Conservation (phyloP, 2,888 invertebrate species). For the Leptinotarsa tumamoca region DNA sequence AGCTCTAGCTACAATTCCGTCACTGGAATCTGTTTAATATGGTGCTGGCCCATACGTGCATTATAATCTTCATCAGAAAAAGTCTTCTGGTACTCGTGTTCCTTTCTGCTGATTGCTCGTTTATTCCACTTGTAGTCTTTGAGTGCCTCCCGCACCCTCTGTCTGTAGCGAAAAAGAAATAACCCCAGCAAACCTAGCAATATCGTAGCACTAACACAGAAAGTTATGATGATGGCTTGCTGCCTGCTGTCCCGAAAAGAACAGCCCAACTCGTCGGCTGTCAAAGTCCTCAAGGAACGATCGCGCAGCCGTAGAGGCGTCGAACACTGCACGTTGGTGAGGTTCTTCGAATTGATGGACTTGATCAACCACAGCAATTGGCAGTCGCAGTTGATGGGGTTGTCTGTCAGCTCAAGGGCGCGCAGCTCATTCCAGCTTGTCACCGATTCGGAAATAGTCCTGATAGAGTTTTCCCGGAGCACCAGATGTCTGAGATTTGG, state of each 20-base stretch:
- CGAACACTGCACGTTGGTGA: slow-evolving; percentile 77
- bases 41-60: slow-evolving; percentile 73
- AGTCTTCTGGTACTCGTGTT: slow-evolving; percentile 90
- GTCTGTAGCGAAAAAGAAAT: slow-evolving; percentile 83
- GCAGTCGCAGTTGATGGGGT: slow-evolving; percentile 86
- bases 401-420: slow-evolving; percentile 83
- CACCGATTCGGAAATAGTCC: slow-evolving; percentile 80
- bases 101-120: slow-evolving; percentile 78
- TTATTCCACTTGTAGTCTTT: slow-evolving; percentile 88
- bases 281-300: slow-evolving; percentile 75
- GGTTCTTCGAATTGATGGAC: slow-evolving; percentile 76
- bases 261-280: slow-evolving; percentile 84
- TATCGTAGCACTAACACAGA: slow-evolving; percentile 80
- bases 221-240: slow-evolving; percentile 82
- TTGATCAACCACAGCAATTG: slow-evolving; percentile 84
- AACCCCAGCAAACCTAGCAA: slow-evolving; percentile 78
- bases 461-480: slow-evolving; percentile 82
- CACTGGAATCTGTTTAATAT: slow-evolving; percentile 82
- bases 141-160: slow-evolving; percentile 83
- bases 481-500: slow-evolving; percentile 83
- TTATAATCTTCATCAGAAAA: slow-evolving; percentile 90
- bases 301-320: slow-evolving; percentile 80
- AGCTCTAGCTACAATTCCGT: slow-evolving; percentile 97
- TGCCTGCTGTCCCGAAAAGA: slow-evolving; percentile 82
- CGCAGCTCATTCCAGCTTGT: slow-evolving; percentile 84